A percentile compares a stretch with the other conserved stretches of the same genome.
These are phyloP conservation scores for Triplophysa bombifrons DNA, from an alignment of 2,797 vertebrate species.

Conservation along the genomic window DNA sequence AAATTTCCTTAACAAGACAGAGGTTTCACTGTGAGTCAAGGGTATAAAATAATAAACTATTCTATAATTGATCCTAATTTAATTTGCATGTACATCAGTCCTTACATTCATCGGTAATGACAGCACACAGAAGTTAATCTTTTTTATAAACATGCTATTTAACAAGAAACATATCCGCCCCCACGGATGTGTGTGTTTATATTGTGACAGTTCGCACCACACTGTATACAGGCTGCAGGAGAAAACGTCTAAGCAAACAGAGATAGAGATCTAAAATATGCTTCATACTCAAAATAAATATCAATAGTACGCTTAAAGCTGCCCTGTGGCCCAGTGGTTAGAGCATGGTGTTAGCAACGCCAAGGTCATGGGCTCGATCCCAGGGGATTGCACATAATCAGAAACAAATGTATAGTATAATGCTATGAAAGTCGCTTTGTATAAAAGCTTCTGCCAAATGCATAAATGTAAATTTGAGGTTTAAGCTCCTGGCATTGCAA, in stretches of 20 bases:
- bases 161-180: conserved; percentile 8
- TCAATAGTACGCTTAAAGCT: not conserved
- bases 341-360: too few relatives aligned
- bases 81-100: conserved; percentile 4
- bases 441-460: too few relatives aligned
- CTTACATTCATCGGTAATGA: not conserved
- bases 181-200: conserved; percentile 4
- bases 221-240: not conserved
- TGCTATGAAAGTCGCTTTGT: too few relatives aligned
- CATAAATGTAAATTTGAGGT: not conserved
- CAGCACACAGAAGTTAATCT: conserved; percentile 14
- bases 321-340: too few relatives aligned
- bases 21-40: not conserved
- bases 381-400: too few relatives aligned
- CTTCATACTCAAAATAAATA: not conserved
- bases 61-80: not conserved
- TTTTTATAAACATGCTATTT: conserved; percentile 10
- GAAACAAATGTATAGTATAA: too few relatives aligned
- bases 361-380: too few relatives aligned
- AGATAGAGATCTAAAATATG: conserved; percentile 1
- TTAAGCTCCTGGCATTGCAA: not conserved
- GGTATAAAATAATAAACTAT: not conserved
- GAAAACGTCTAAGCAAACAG: not conserved
- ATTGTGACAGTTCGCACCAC: conserved; percentile 11
- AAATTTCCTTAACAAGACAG: not conserved